These are phyloP conservation scores for Zoanthus sociatus DNA, from an alignment of 92 coral and sea anemone genomes.

Conservation along the genomic window DNA sequence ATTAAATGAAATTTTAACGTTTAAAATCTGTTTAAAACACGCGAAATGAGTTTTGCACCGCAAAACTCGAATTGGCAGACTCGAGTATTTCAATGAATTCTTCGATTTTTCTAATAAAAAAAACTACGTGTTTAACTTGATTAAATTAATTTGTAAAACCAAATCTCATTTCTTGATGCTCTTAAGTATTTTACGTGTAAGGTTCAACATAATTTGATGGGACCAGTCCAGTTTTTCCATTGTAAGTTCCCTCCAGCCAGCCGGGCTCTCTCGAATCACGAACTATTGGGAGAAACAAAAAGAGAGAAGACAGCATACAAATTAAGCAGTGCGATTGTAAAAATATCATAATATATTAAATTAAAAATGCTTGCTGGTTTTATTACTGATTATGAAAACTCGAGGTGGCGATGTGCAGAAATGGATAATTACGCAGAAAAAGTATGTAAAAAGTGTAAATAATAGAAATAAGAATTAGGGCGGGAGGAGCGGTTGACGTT, in stretches of 20 bases:
- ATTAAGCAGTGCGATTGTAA: neutral
- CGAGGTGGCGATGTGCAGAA: no score
- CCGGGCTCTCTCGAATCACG: conserved; percentile 99
- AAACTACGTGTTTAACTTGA: conserved; percentile 15
- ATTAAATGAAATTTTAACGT: neutral
- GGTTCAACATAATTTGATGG: conserved; percentile 95
- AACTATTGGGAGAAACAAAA: conserved; percentile 61
- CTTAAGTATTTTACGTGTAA: conserved; percentile 49
- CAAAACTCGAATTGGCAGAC: neutral
- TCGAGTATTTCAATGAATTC: neutral
- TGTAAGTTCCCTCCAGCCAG: conserved; percentile 96
- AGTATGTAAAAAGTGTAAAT: no score
- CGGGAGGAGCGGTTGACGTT: no score
- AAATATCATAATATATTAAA: no score
- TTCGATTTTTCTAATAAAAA: conserved; percentile 23
- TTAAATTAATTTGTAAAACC: conserved; percentile 45
- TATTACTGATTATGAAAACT: no score
- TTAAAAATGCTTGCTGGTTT: no score
- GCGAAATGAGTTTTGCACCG: conserved; percentile 3
- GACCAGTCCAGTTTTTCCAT: conserved; percentile 93
- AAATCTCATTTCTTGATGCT: conserved; percentile 46
- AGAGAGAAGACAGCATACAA: neutral
- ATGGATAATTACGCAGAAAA: no score
- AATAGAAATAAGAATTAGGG: no score
- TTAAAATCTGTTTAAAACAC: neutral